These are phyloP conservation scores for Anagrus nilaparvatae DNA, from an alignment of 1,140 invertebrate genomes.

Conservation along the genomic window DNA sequence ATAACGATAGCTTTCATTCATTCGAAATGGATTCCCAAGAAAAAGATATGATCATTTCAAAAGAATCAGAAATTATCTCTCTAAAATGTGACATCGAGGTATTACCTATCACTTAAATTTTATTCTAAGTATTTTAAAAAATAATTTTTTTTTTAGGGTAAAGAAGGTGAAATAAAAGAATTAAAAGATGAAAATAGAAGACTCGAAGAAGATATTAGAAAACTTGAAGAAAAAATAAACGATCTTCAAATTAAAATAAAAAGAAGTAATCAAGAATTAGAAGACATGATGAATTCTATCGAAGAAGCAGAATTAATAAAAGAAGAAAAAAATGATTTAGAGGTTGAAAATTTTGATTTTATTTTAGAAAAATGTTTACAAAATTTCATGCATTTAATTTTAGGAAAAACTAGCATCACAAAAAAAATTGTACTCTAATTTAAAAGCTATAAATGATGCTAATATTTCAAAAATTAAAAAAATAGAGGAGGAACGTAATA, in stretches of 20 bases:
- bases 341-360: conserved; percentile 6
- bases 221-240: conserved; percentile 4
- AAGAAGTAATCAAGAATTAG: conserved; percentile 1
- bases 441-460: no score
- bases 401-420: no score
- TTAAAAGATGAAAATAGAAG: conserved; percentile 10
- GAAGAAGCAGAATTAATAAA: not conserved
- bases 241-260: not conserved
- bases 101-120: conserved; percentile 1
- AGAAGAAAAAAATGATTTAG: conserved; percentile 7
- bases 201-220: conserved; percentile 3
- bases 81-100: conserved; percentile 14
- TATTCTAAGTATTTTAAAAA: not conserved
- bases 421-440: no score
- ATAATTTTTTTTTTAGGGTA: conserved; percentile 11
- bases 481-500: conserved; percentile 1
- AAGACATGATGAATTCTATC: not conserved
- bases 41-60: conserved; percentile 16
- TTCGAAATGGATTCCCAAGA: no score
- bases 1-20: no score
- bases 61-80: conserved; percentile 18
- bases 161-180: conserved; percentile 17
- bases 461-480: conserved; percentile 8
- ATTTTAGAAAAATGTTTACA: conserved; percentile 7
- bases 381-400: no score